A percentile compares a stretch with the other conserved stretches of the same genome.
Evolutionary conservation across 2,797 vertebrate genomes (phyloP).

Genomic region (Otolemur crassicaudatus): DNA sequence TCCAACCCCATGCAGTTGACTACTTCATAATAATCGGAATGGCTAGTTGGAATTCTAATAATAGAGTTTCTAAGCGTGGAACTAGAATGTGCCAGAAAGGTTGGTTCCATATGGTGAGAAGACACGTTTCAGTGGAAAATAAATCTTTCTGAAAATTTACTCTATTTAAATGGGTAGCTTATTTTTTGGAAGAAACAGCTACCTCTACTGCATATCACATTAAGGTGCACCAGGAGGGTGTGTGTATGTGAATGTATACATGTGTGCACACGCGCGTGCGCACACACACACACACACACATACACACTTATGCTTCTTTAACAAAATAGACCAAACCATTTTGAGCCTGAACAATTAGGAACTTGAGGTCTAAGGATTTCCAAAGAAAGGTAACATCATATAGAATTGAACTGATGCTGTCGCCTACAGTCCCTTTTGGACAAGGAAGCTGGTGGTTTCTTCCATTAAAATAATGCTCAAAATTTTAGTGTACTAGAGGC

Average conservation of each 20-base stretch:
- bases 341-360: neutral
- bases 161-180: neutral
- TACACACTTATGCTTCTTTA: neutral
- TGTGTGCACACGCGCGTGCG: neutral
- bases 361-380: neutral
- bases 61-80: constrained; percentile 51
- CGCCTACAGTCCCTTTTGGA: neutral
- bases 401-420: neutral
- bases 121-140: neutral
- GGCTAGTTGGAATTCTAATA: neutral
- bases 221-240: neutral
- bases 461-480: neutral
- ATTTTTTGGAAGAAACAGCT: neutral
- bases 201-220: neutral
- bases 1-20: constrained; percentile 69
- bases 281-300: neutral
- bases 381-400: neutral
- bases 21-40: constrained; percentile 74
- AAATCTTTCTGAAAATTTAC: neutral
- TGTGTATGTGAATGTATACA: neutral
- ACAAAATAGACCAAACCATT: neutral
- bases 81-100: constrained; percentile 32
- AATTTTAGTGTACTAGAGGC: neutral
- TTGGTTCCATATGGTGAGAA: neutral
- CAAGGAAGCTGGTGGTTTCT: neutral